Base-by-base conservation (phyloP, 2,113 vertebrate species). In the Chauna torquata region DNA sequence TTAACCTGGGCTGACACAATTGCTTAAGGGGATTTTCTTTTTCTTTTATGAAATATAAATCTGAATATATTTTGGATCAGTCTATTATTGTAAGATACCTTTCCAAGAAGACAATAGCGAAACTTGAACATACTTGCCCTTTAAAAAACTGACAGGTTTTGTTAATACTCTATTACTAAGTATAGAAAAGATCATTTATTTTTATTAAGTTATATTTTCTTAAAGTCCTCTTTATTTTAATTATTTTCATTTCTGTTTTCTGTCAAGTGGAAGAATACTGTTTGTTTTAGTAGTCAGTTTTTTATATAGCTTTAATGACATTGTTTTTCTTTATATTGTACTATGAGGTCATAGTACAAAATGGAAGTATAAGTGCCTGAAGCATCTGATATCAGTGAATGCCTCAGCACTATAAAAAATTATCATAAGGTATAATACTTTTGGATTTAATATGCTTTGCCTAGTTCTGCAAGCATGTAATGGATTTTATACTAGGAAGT, bases 11-110 rank as follows among this genome's bases (percentile, higher is more conserved):
- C 47, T 50, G 59, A 14, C 76, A 86, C 50, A 47, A 17, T 57
- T 87, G 91, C 89, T 66, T 81, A 32, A 66, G 47, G 61, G 36
- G n/a, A 45, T 91, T 91, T 89, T 90, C 70, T 94, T 94, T 94
- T 92, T 82, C 80, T 96, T 89, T 66, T 30, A 38, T 82, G 59
- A 72, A 74, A 44, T 45, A 36, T 14, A 78, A 81, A 66, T 62
- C 27, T 81, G 40, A 8, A 13, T 84, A 49, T 94, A 30, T 82
- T 92, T 95, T 89, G 92, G 57, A 86, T 97, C 84, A 79, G 47
- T 83, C 96, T 78, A 62, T 92, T 88, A 81, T 30, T 54, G 38
- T 50, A 79, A 84, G 65, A 64, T 95, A 77, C 50, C 76, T 96
- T 87, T 97, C 88, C 81, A 94, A 61, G 49, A 94, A 66, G 44